phyloP scores from a whole-genome alignment of 2,113 vertebrate genomes.

The Tretioscincus oriximinensis region DNA sequence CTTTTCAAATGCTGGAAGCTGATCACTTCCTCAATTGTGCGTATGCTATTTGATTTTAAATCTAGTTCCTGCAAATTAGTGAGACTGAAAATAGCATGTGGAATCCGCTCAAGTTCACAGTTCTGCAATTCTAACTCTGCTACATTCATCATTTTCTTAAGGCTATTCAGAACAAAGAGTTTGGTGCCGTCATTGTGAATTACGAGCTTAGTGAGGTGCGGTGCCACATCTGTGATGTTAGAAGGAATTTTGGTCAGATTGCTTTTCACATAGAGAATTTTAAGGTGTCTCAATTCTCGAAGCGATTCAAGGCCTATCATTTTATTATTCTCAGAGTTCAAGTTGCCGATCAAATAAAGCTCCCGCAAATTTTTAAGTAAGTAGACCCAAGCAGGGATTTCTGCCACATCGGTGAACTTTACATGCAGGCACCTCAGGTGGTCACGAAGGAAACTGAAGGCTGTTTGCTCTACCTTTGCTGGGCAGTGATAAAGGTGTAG shows the following conservation, averaged over 20 bases:
- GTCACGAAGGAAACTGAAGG: constrained; percentile 96
- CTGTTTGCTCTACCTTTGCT: constrained; percentile 94
- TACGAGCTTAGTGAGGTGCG: constrained; percentile 90
- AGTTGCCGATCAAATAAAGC: constrained; percentile 91
- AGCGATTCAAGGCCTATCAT: constrained; percentile 97
- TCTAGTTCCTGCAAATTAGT: constrained; percentile 95
- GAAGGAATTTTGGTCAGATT: constrained; percentile 98
- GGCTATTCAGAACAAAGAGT: constrained; percentile 92
- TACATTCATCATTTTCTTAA: constrained; percentile 98
- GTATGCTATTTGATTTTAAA: constrained; percentile 96
- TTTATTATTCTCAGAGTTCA: constrained; percentile 99
- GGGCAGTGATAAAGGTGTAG: constrained; percentile 97
- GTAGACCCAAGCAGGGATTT: constrained; percentile 97
- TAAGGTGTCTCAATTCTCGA: constrained; percentile 91
- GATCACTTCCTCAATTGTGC: constrained; percentile 96
- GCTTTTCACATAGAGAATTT: constrained; percentile 93
- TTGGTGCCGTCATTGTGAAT: constrained; percentile 98
- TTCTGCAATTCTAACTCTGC: constrained; percentile 92
- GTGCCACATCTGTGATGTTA: constrained; percentile 95
- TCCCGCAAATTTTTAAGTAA: constrained; percentile 92
- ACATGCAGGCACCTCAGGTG: constrained; percentile 97
- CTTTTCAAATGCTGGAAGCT: constrained; percentile 98
- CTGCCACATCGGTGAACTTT: constrained; percentile 96
- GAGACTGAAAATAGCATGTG: constrained; percentile 97
- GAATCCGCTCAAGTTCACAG: constrained; percentile 96